phyloP scores from a whole-genome alignment of 2,888 invertebrate species.

The Sinhomidia bicolor region DNA sequence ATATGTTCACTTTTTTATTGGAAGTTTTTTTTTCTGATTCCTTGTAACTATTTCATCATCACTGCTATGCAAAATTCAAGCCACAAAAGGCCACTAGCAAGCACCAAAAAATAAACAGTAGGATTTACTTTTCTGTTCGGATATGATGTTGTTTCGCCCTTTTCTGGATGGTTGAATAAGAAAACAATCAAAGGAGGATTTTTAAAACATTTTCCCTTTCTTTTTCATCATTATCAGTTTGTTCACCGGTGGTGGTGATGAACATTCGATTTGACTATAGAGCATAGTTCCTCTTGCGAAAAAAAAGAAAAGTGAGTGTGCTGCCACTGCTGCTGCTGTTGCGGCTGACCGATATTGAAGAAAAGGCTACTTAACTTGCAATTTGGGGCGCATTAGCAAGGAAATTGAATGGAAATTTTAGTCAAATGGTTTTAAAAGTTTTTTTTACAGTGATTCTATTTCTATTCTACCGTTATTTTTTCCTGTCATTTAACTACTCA shows the following conservation, averaged over 20 bases:
- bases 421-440: background rate
- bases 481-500: background rate
- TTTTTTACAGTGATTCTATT: background rate
- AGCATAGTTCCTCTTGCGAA: background rate
- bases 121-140: background rate
- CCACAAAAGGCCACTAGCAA: background rate
- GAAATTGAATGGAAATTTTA: conserved; percentile 9
- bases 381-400: background rate
- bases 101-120: background rate
- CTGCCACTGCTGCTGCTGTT: too few relatives aligned
- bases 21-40: conserved; percentile 27
- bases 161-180: background rate
- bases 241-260: too few relatives aligned
- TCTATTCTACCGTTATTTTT: background rate
- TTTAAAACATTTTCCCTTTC: background rate
- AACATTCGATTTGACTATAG: background rate
- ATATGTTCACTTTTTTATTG: background rate
- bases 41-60: background rate
- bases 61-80: background rate
- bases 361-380: background rate
- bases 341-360: background rate
- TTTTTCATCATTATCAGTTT: conserved; percentile 2
- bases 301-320: conserved; percentile 1
- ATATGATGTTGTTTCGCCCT: conserved; percentile 10
- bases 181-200: background rate